Conservation (phyloP, 2,797 vertebrate species). For the Mormyrus proboscirostris region DNA sequence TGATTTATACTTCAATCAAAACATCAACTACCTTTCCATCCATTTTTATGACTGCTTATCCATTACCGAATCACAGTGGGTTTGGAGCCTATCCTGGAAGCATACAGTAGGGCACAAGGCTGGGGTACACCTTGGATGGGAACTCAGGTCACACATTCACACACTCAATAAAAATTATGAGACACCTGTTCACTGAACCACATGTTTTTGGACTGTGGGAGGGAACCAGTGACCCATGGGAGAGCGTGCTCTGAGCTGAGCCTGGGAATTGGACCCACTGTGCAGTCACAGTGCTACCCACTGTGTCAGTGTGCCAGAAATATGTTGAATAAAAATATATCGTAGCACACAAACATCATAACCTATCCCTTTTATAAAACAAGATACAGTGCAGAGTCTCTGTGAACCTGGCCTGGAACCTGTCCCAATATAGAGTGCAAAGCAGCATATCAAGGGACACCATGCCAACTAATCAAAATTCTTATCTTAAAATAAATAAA, state of each 20-base stretch:
- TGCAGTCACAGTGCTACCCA: neutral
- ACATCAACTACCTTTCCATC: neutral
- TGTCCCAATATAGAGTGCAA: neutral
- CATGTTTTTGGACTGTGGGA: slow-evolving; percentile 2
- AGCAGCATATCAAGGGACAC: neutral
- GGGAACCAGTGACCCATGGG: neutral
- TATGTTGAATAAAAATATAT: neutral
- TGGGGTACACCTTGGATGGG: neutral
- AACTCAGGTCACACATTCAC: neutral
- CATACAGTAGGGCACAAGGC: neutral
- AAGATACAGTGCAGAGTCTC: neutral
- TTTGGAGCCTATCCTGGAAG: neutral
- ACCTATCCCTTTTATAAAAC: neutral
- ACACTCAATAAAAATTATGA: neutral
- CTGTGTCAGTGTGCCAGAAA: neutral
- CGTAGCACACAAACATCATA: neutral
- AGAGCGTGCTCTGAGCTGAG: neutral
- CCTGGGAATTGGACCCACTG: neutral
- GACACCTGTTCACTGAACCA: neutral
- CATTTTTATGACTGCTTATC: slow-evolving; percentile 1
- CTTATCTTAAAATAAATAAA: neutral
- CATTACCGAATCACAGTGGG: neutral
- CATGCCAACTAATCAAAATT: neutral
- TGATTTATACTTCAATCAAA: slow-evolving; percentile 9
- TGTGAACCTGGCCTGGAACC: neutral